Evolutionary conservation across 2,113 vertebrate genomes (phyloP).

Genomic region (Lontra canadensis): DNA sequence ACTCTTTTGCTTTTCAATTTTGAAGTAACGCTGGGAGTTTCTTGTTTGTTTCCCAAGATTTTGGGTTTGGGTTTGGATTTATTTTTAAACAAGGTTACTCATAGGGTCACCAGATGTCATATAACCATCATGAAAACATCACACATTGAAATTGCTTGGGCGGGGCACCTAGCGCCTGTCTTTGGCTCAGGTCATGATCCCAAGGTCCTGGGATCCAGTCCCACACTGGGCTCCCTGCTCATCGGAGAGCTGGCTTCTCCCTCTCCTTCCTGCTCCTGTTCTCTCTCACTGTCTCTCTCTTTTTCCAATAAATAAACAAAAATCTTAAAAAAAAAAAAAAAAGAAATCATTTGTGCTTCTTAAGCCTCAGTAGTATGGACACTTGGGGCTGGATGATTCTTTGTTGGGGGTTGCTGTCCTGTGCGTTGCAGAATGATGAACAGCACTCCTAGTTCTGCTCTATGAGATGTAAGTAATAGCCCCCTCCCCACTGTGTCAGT

Average conservation of each 20-base stretch:
- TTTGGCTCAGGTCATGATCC: too few species aligned
- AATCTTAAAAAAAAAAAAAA: too few species aligned
- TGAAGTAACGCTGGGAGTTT: background rate
- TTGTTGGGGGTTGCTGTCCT: background rate
- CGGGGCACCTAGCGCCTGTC: too few species aligned
- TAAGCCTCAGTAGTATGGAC: accelerated
- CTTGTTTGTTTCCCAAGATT: background rate
- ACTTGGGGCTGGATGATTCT: background rate
- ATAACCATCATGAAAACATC: too few species aligned
- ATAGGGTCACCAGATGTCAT: background rate
- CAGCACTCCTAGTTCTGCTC: background rate
- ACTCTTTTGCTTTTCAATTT: background rate
- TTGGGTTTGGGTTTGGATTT: background rate
- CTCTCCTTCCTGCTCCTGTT: too few species aligned
- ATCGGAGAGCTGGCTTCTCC: too few species aligned
- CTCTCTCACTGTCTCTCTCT: too few species aligned
- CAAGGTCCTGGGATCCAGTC: too few species aligned
- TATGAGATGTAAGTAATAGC: background rate
- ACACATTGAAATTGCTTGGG: background rate
- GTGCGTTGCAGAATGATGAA: background rate
- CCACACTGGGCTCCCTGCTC: too few species aligned
- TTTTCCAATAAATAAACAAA: too few species aligned
- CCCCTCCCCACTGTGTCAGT: background rate
- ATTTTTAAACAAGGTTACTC: constrained; percentile 10
- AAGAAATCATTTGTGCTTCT: background rate